Evolutionary conservation across 1,140 invertebrate genomes (phyloP), one percentile per base, ranked within the genome.

Genomic region (Colletes latitarsis): DNA sequence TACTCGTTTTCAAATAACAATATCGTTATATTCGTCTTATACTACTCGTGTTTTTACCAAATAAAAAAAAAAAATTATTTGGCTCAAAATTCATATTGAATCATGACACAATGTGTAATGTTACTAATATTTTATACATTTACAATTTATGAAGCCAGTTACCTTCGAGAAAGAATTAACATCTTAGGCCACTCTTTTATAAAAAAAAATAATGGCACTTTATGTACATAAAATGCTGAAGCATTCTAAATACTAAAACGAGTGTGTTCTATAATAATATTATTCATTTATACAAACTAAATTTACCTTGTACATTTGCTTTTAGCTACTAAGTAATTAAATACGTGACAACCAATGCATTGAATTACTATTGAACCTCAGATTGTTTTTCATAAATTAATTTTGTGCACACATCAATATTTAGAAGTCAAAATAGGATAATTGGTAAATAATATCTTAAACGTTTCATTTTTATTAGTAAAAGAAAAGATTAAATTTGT

Each of bases 81-180:
- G 78, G 52, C 81, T 55, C 43, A 60, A 64, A 68, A 75, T 78
- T 71, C 66, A 63, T 79, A 67, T 41, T 39, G 53, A 73, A 82
- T 67, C 30, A 43, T 53, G 57, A 58, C 46, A 69, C 10, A 19
- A 63, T 49, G 53, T 17, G 21, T n/a, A 74, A 79, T 66, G 17
- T 79, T 69, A 64, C 10, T 70, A 82, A 72, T 82, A 82, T 84
- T 84, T 82, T 67, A 68, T 85, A 81, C 19, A 3, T 77, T 67
- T 75, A 55, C 49, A 68, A 77, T 78, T 66, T 53, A 53, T 68
- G 19, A 78, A 64, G 57, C 14, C 9, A 74, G 46, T 52, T 66
- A 49, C 2, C 8, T 15, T 57, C 6, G 17, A 64, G 49, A 49
- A 77, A 69, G 49, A 64, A 70, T 82, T 43, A 8, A 62, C n/a